phyloP scores from a whole-genome alignment of 2,888 invertebrate genomes.

The Xestia xanthographa region DNA sequence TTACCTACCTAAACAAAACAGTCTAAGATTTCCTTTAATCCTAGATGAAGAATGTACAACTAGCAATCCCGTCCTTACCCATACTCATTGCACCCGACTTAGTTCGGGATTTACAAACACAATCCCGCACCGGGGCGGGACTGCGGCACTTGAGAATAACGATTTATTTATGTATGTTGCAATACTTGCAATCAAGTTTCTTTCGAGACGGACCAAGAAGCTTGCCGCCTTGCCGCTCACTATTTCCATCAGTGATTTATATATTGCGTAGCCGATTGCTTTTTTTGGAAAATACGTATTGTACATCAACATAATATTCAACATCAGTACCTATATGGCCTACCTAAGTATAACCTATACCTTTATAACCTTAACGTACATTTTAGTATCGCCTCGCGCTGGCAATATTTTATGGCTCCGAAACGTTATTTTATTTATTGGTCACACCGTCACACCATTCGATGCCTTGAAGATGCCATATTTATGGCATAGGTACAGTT shows the following conservation, averaged over 20 bases:
- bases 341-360: too few relatives aligned
- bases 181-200: slow-evolving; percentile 46
- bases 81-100: slow-evolving; percentile 48
- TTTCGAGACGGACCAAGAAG: slow-evolving; percentile 9
- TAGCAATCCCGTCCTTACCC: slow-evolving; percentile 32
- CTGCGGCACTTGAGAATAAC: slow-evolving; percentile 30
- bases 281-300: not conserved
- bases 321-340: not conserved
- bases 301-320: not conserved
- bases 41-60: slow-evolving; percentile 28
- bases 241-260: slow-evolving; percentile 29
- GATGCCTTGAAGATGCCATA: slow-evolving; percentile 23
- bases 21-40: not conserved
- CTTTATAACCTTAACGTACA: too few relatives aligned
- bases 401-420: not conserved
- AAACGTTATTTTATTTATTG: slow-evolving; percentile 26
- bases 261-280: not conserved
- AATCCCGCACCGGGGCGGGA: slow-evolving; percentile 28
- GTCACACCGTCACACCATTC: not conserved
- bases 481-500: too few relatives aligned
- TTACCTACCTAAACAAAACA: not conserved
- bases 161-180: slow-evolving; percentile 44
- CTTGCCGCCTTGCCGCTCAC: slow-evolving; percentile 9
- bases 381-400: slow-evolving; percentile 5
- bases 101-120: slow-evolving; percentile 38